phyloP scores from a whole-genome alignment of 2,113 vertebrate genomes.

The Hiodon alosoides region DNA sequence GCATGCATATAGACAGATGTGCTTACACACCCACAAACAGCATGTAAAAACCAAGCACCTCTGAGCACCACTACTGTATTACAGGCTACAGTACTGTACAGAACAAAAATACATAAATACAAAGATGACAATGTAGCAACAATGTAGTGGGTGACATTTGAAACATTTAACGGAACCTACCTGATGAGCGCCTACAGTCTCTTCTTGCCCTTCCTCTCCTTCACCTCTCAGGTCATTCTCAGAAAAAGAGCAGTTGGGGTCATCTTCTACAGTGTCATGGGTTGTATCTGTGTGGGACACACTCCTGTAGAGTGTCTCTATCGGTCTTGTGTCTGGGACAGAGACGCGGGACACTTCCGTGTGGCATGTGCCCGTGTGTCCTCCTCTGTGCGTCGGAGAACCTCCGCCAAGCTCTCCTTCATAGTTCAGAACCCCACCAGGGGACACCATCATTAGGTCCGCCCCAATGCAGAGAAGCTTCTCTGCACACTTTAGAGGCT shows the following conservation, averaged over 20 bases:
- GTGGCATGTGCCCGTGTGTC: constrained; percentile 14
- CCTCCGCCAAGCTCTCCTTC: constrained; percentile 20
- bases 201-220: constrained; percentile 23
- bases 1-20: too few relatives aligned
- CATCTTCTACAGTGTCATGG: background rate
- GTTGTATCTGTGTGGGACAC: constrained; percentile 31
- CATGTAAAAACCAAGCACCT: background rate
- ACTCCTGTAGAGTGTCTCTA: constrained; percentile 20
- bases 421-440: constrained; percentile 35
- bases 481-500: constrained; percentile 38
- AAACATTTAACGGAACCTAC: background rate
- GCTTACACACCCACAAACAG: background rate
- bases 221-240: constrained; percentile 22
- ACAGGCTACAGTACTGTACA: background rate
- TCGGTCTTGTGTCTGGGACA: constrained; percentile 35
- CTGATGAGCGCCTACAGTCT: background rate
- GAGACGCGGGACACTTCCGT: constrained; percentile 17
- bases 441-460: constrained; percentile 20
- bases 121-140: background rate
- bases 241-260: background rate
- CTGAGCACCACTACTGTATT: background rate
- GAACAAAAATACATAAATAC: background rate
- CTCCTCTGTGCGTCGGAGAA: constrained; percentile 24
- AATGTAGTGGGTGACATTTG: background rate
- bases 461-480: constrained; percentile 36